These are phyloP conservation scores for Lepidocyrtoides sp. DNA, from an alignment of 2,888 invertebrate species.

Conservation along the genomic window DNA sequence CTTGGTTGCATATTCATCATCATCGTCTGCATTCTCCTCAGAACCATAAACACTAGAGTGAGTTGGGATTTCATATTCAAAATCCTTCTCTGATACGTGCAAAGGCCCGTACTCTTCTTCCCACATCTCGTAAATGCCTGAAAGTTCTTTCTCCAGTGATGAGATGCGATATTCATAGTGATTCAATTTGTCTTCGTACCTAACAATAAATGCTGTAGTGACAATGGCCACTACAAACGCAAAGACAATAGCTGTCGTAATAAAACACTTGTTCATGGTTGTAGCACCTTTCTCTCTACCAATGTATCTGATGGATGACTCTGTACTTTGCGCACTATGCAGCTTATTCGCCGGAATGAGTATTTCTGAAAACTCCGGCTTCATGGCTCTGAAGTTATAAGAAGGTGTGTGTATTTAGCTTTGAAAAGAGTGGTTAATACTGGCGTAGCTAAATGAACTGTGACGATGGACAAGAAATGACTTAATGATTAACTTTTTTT, in stretches of 20 bases:
- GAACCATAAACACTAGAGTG: constrained; percentile 56
- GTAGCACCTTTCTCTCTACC: constrained; percentile 52
- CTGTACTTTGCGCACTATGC: constrained; percentile 66
- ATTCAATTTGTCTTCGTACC: constrained; percentile 81
- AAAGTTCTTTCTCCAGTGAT: constrained; percentile 78
- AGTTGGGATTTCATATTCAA: constrained; percentile 74
- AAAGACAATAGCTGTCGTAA: constrained; percentile 76
- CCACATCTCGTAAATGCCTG: constrained; percentile 66
- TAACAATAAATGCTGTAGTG: constrained; percentile 77
- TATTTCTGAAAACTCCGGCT: constrained; percentile 84
- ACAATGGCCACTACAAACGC: constrained; percentile 80
- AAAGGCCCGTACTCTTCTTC: constrained; percentile 73
- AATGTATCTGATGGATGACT: constrained; percentile 54
- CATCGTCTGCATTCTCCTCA: constrained; percentile 68
- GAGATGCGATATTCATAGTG: constrained; percentile 80
- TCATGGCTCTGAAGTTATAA: constrained; percentile 76
- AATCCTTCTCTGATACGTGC: constrained; percentile 69
- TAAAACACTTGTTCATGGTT: constrained; percentile 79
- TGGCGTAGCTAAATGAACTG: constrained; percentile 54
- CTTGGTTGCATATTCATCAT: constrained; percentile 81
- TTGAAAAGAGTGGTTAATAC: constrained; percentile 24
- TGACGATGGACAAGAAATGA: constrained; percentile 33
- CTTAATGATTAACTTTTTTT: constrained; percentile 8
- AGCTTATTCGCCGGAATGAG: constrained; percentile 79
- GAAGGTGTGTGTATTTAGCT: neutral